These are phyloP conservation scores for Intellagama lesueurii DNA, from an alignment of 2,797 vertebrate species.

Conservation along the genomic window DNA sequence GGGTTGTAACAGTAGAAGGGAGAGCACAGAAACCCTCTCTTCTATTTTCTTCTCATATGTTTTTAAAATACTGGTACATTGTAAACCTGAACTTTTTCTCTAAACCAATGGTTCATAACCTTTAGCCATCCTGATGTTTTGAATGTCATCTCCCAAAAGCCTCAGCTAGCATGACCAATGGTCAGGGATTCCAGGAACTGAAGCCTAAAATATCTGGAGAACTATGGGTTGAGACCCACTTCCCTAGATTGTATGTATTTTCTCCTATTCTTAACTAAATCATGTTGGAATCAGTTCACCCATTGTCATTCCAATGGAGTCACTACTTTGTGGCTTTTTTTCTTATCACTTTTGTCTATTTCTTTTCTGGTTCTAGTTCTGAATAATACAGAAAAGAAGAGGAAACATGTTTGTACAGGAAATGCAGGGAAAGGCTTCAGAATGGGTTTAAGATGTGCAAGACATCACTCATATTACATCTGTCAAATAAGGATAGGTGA, in stretches of 20 bases:
- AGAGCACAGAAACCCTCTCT: too few species aligned
- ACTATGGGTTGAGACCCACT: neutral
- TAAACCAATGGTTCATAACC: neutral
- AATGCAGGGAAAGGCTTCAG: neutral
- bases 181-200: neutral
- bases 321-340: neutral
- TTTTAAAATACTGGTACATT: too few species aligned
- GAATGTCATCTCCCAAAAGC: neutral
- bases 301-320: neutral
- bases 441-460: neutral
- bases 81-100: too few species aligned
- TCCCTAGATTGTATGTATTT: neutral
- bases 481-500: neutral
- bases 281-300: neutral
- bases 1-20: too few species aligned
- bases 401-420: neutral
- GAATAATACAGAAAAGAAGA: neutral
- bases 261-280: neutral
- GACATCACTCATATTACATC: neutral
- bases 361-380: neutral
- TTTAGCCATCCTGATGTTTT: neutral
- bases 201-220: neutral
- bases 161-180: neutral
- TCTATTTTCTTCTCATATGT: too few species aligned
- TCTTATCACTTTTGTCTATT: neutral